These are phyloP conservation scores for Synanceia verrucosa DNA, from an alignment of 2,797 vertebrate genomes.

Conservation along the genomic window DNA sequence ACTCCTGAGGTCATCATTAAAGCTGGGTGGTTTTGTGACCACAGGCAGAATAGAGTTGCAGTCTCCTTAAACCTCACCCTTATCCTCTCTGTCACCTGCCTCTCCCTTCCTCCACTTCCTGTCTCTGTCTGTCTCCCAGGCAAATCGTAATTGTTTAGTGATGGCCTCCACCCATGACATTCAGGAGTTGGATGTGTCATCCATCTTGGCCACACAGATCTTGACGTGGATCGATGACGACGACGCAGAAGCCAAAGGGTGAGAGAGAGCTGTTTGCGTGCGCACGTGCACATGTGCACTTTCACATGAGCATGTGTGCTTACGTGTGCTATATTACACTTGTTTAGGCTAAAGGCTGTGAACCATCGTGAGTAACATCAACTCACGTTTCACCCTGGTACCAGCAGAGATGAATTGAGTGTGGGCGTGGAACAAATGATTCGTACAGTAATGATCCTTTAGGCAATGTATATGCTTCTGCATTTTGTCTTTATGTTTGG, in stretches of 20 bases:
- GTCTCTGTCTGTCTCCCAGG: slow-evolving; percentile 79
- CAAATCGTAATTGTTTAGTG: slow-evolving; percentile 97
- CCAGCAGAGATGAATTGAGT: slow-evolving; percentile 13
- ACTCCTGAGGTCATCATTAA: slow-evolving; percentile 3
- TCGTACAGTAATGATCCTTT: slow-evolving; percentile 16
- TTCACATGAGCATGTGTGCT: not conserved
- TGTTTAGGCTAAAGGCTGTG: not conserved
- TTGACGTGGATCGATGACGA: slow-evolving; percentile 98
- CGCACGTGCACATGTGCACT: not conserved
- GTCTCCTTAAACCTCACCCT: not conserved
- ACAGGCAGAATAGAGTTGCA: not conserved
- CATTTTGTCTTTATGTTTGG: not conserved
- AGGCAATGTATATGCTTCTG: slow-evolving; percentile 11
- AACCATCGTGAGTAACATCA: slow-evolving; percentile 30
- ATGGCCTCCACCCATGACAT: slow-evolving; percentile 98
- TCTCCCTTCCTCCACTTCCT: slow-evolving; percentile 8
- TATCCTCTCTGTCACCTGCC: not conserved
- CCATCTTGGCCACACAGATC: slow-evolving; percentile 95
- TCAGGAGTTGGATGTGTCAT: slow-evolving; percentile 97
- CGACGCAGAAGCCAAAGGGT: slow-evolving; percentile 94
- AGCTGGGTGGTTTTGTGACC: slow-evolving; percentile 7
- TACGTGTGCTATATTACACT: not conserved
- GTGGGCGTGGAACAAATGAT: slow-evolving; percentile 3
- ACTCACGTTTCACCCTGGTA: slow-evolving; percentile 26
- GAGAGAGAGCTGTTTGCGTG: slow-evolving; percentile 45